These are phyloP conservation scores for Agrenia bidenticulata DNA, from an alignment of 2,888 invertebrate genomes.

Conservation along the genomic window DNA sequence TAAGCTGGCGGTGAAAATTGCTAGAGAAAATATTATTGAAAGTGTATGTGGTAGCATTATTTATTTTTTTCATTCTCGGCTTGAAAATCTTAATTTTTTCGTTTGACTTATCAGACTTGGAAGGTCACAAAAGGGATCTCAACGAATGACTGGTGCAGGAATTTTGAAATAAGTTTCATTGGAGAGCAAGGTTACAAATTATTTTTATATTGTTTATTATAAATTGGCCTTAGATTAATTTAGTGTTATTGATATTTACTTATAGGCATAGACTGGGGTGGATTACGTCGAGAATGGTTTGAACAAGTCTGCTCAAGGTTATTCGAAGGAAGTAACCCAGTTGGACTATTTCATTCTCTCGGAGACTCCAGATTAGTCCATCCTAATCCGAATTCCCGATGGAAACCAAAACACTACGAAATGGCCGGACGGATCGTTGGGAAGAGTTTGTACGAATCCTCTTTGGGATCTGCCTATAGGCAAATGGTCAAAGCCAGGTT, in stretches of 20 bases:
- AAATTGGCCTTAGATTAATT: conserved; percentile 5
- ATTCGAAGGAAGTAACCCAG: conserved; percentile 73
- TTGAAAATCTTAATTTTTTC: background rate
- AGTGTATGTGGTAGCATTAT: conserved; percentile 61
- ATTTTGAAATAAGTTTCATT: conserved; percentile 87
- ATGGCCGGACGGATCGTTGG: conserved; percentile 89
- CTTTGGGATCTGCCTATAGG: conserved; percentile 82
- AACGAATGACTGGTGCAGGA: conserved; percentile 90
- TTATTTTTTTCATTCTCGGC: background rate
- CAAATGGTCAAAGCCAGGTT: conserved; percentile 88
- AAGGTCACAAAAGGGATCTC: conserved; percentile 82
- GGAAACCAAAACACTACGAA: conserved; percentile 64
- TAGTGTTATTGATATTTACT: background rate
- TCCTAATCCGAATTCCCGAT: conserved; percentile 70
- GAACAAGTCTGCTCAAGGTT: conserved; percentile 82
- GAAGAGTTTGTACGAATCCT: conserved; percentile 91
- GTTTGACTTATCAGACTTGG: conserved; percentile 62
- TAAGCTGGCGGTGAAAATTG: conserved; percentile 77
- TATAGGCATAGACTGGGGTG: conserved; percentile 57
- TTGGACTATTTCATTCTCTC: conserved; percentile 78
- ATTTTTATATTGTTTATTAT: no score
- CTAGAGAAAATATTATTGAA: conserved; percentile 76
- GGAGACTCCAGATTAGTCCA: conserved; percentile 83
- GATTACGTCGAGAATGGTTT: conserved; percentile 91
- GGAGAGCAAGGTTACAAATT: conserved; percentile 93